phyloP scores from a whole-genome alignment of 2,888 invertebrate genomes.

The Chloroclystis v-ata region DNA sequence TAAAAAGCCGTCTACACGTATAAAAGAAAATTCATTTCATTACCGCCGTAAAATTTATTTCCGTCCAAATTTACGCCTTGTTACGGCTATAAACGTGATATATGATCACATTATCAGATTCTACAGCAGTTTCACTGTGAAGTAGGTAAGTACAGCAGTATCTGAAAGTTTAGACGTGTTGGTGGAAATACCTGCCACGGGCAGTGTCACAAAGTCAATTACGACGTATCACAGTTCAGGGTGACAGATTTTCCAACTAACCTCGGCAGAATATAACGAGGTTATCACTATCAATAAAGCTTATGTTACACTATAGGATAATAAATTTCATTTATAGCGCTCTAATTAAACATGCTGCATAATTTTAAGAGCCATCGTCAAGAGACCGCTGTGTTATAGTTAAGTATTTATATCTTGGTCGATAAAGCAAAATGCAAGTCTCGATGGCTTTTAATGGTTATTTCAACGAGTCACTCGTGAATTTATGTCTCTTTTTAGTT shows the following conservation, averaged over 20 bases:
- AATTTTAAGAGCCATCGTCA: no score
- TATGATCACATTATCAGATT: neutral
- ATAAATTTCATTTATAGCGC: no score
- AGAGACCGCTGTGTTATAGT: no score
- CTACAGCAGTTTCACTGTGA: neutral
- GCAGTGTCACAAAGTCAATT: conserved; percentile 2
- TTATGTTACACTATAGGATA: neutral
- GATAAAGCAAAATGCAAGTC: no score
- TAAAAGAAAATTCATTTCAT: neutral
- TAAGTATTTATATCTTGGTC: no score
- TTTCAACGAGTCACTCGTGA: no score
- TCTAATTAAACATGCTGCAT: no score
- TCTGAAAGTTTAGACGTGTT: neutral
- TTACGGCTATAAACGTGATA: neutral
- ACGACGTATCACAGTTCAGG: neutral
- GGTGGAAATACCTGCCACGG: neutral
- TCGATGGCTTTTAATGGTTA: no score
- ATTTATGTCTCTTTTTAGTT: no score
- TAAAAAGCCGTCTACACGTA: no score
- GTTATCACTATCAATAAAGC: neutral
- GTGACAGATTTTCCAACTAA: neutral
- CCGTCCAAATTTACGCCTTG: neutral
- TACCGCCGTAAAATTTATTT: no score
- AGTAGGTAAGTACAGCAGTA: neutral
- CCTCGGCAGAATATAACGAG: neutral